Evolutionary conservation across 2,113 vertebrate genomes (phyloP).

Genomic region (Nicator chloris): DNA sequence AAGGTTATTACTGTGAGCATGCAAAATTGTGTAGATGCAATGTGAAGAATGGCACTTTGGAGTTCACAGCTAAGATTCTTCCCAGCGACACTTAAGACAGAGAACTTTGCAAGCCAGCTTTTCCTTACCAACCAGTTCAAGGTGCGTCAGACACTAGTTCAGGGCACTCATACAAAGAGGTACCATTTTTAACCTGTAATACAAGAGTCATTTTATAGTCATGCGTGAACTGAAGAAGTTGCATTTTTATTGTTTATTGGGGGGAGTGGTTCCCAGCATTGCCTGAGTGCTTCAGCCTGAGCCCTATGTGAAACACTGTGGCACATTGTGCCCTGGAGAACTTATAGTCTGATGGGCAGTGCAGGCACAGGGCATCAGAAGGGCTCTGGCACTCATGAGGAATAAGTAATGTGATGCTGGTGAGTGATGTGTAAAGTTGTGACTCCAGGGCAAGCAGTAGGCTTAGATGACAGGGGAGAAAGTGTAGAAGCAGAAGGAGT

Average conservation of each 20-base stretch:
- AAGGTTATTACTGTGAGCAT: not conserved
- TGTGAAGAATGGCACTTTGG: not conserved
- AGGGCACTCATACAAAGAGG: not conserved
- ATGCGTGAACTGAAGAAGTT: not conserved
- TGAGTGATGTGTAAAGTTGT: not conserved
- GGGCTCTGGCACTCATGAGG: not conserved
- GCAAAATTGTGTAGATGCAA: not conserved
- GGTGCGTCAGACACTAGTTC: not conserved
- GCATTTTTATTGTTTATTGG: not conserved
- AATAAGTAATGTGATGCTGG: not conserved
- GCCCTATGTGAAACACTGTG: fast-evolving
- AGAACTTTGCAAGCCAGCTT: not conserved
- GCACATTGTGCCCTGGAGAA: not conserved
- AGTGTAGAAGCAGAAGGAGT: not conserved
- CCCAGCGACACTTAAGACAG: fast-evolving
- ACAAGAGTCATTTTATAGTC: not conserved
- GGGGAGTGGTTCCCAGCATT: not conserved
- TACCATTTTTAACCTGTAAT: not conserved
- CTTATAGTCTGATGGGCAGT: not conserved
- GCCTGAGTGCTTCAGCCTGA: not conserved
- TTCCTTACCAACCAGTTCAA: not conserved
- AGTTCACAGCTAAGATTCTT: not conserved
- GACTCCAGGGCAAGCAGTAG: not conserved
- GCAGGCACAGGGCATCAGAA: not conserved
- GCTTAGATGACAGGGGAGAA: not conserved